Conservation (phyloP, 2,888 invertebrate species). For the Chromoteleia sp. region DNA sequence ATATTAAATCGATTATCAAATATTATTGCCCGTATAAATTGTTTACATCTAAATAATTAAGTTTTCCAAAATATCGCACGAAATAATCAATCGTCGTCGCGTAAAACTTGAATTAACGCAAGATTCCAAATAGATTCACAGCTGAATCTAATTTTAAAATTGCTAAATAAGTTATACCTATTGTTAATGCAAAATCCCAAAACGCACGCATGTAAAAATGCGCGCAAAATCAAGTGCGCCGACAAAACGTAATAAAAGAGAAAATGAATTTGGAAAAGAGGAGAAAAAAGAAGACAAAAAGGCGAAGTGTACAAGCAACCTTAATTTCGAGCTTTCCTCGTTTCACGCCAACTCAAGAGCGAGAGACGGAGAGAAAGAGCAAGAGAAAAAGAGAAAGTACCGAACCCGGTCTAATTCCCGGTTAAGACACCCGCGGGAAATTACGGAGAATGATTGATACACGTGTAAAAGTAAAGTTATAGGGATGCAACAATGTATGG, state of each 20-base stretch:
- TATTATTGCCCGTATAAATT: too few relatives aligned
- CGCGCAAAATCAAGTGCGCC: conserved; percentile 31
- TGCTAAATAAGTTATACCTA: conserved; percentile 4
- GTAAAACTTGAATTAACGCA: too few relatives aligned
- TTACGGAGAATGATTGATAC: conserved; percentile 80
- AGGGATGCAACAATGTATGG: conserved; percentile 58
- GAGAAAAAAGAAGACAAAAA: conserved; percentile 32
- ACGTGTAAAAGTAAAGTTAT: conserved; percentile 74
- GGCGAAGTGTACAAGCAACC: conserved; percentile 43
- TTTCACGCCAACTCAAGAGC: conserved; percentile 34
- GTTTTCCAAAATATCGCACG: too few relatives aligned
- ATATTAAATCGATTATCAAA: too few relatives aligned
- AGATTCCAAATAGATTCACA: too few relatives aligned
- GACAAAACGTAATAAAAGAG: conserved; percentile 36
- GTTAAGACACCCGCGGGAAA: conserved; percentile 80
- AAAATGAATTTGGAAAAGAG: conserved; percentile 25
- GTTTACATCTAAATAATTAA: too few relatives aligned
- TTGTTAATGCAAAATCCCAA: conserved; percentile 22
- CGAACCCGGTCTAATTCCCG: conserved; percentile 75
- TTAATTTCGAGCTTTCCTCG: conserved; percentile 59
- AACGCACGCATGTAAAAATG: conserved; percentile 2
- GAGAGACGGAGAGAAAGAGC: conserved; percentile 7
- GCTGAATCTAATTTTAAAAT: conserved; percentile 13
- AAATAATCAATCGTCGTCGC: too few relatives aligned
- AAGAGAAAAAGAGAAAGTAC: conserved; percentile 31